Conservation (phyloP, 2,888 invertebrate species). For the Fabriciana adippe region DNA sequence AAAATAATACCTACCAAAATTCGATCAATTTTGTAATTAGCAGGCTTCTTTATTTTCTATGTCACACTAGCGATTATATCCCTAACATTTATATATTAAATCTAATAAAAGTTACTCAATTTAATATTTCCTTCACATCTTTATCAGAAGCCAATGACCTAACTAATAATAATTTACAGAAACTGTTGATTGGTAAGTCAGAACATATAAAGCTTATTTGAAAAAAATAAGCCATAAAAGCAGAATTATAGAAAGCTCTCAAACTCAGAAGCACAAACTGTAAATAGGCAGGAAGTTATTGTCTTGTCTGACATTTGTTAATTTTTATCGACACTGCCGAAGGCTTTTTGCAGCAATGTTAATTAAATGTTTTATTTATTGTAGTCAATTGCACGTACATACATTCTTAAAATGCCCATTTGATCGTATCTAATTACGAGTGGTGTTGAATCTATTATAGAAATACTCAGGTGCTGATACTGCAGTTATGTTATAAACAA, state of each 20-base stretch:
- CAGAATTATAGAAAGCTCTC: conserved; percentile 6
- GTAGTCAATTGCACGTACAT: neutral
- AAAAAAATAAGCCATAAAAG: neutral
- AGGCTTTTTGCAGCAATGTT: neutral
- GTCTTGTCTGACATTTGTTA: conserved; percentile 3
- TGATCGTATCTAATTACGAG: conserved; percentile 10
- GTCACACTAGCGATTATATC: no score
- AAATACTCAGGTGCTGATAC: conserved; percentile 23
- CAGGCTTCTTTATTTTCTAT: no score
- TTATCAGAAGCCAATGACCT: no score
- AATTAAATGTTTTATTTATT: conserved; percentile 4
- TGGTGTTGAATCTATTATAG: conserved; percentile 16
- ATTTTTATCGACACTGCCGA: neutral
- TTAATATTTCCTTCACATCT: no score
- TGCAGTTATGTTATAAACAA: neutral
- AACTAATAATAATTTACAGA: no score
- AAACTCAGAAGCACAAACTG: conserved; percentile 2
- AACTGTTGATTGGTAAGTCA: neutral
- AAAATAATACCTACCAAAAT: no score
- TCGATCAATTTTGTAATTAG: no score
- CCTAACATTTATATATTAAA: no score
- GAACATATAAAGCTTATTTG: neutral
- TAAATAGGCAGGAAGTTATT: conserved; percentile 8
- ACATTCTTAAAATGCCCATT: conserved; percentile 8
- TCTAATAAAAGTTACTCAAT: no score